Conservation (phyloP, 1,140 invertebrate species). For the Drosophila navojoa region DNA sequence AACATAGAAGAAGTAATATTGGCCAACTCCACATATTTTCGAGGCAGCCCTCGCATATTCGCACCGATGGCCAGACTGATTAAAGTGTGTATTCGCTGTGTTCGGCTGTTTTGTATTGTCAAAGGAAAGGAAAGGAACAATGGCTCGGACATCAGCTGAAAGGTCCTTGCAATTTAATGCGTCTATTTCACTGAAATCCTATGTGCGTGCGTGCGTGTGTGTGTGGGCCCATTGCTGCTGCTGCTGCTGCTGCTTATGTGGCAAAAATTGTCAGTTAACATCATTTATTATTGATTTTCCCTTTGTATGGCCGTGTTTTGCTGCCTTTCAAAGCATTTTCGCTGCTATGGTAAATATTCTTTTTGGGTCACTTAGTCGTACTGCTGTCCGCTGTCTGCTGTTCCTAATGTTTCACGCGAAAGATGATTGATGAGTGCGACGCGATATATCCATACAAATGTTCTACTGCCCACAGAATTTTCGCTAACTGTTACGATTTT, state of each 20-base stretch:
- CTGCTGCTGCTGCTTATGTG: constrained; percentile 55
- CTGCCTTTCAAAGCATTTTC: neutral
- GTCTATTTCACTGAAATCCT: constrained; percentile 6
- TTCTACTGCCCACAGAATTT: neutral
- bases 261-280: constrained; percentile 79
- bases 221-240: neutral
- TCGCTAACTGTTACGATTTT: constrained; percentile 23
- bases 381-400: neutral
- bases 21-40: neutral
- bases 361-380: constrained; percentile 64
- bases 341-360: neutral
- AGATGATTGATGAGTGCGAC: constrained; percentile 72
- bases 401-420: constrained; percentile 29
- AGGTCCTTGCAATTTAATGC: constrained; percentile 35
- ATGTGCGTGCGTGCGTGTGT: neutral
- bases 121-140: constrained; percentile 23
- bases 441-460: constrained; percentile 32
- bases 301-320: constrained; percentile 29
- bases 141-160: constrained; percentile 12
- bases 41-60: constrained; percentile 14
- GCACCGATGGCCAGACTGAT: constrained; percentile 26
- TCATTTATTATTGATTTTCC: constrained; percentile 81
- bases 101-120: constrained; percentile 20
- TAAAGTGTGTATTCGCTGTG: constrained; percentile 27
- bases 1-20: neutral